phyloP scores from a whole-genome alignment of 2,888 invertebrate genomes.

The Andrena haemorrhoa region DNA sequence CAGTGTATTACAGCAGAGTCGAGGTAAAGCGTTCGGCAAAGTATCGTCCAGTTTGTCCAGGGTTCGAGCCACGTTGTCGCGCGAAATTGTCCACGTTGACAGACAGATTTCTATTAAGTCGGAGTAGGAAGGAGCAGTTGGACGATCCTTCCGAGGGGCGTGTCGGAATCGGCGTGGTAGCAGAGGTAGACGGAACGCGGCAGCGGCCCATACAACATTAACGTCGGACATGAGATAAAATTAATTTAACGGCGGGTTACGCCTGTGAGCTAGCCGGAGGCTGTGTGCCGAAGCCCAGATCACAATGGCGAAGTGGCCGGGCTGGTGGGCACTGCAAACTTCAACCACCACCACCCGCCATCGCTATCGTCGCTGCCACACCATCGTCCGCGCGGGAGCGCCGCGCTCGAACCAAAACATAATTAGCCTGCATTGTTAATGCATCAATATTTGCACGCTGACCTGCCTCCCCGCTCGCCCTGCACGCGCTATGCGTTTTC shows the following conservation, averaged over 20 bases:
- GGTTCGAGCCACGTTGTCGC: no score
- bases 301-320: constrained; percentile 83
- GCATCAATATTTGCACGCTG: constrained; percentile 84
- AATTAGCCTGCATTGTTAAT: constrained; percentile 85
- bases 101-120: neutral
- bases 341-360: constrained; percentile 53
- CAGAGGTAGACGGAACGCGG: constrained; percentile 29
- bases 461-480: constrained; percentile 76
- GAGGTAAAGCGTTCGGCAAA: no score
- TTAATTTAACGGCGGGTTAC: constrained; percentile 84
- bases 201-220: constrained; percentile 78
- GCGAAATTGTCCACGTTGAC: neutral
- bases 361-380: constrained; percentile 53
- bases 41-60: no score
- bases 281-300: constrained; percentile 82
- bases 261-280: constrained; percentile 77
- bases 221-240: constrained; percentile 84
- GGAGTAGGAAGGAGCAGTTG: neutral
- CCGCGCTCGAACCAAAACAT: constrained; percentile 83
- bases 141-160: neutral
- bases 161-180: constrained; percentile 20
- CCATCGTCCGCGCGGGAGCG: constrained; percentile 58
- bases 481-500: constrained; percentile 68
- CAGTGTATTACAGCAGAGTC: no score
- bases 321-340: constrained; percentile 79